These are phyloP conservation scores for Drosophila trapezifrons DNA, from an alignment of 1,140 invertebrate species.

Conservation along the genomic window DNA sequence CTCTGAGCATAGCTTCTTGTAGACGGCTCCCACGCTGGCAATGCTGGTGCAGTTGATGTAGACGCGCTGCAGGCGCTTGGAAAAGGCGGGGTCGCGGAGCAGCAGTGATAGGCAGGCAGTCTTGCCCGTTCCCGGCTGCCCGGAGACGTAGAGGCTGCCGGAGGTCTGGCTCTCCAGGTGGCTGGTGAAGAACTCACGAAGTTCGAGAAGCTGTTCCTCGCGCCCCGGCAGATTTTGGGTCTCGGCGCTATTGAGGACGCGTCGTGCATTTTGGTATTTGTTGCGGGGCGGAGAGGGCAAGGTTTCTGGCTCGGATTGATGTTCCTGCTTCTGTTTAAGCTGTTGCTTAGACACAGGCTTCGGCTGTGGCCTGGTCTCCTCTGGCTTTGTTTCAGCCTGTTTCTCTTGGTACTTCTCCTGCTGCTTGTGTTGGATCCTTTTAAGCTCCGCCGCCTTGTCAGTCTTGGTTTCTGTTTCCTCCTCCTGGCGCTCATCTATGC, in stretches of 20 bases:
- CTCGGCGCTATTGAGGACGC: constrained; percentile 89
- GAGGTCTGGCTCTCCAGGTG: constrained; percentile 89
- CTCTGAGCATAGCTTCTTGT: constrained; percentile 88
- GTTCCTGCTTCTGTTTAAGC: background rate
- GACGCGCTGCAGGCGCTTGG: constrained; percentile 87
- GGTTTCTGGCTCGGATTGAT: background rate
- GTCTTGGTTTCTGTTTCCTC: constrained; percentile 47
- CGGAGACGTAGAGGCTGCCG: constrained; percentile 96
- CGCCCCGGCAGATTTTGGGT: constrained; percentile 90
- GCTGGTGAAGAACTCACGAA: constrained; percentile 89
- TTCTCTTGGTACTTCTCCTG: constrained; percentile 10
- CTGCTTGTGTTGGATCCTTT: background rate
- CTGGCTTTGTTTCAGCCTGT: background rate
- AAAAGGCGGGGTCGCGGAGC: constrained; percentile 87
- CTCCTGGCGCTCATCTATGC: constrained; percentile 75
- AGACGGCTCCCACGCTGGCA: constrained; percentile 90
- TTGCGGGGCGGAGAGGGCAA: constrained; percentile 48
- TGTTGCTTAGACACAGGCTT: background rate
- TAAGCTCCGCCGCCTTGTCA: constrained; percentile 23
- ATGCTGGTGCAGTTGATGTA: constrained; percentile 94
- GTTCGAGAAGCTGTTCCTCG: constrained; percentile 89
- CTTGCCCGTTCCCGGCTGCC: constrained; percentile 97
- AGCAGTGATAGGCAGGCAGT: constrained; percentile 93
- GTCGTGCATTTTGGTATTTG: constrained; percentile 86
- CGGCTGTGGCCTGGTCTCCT: background rate